Conservation (phyloP, 2,888 invertebrate species). For the Luffia ferchaultella region DNA sequence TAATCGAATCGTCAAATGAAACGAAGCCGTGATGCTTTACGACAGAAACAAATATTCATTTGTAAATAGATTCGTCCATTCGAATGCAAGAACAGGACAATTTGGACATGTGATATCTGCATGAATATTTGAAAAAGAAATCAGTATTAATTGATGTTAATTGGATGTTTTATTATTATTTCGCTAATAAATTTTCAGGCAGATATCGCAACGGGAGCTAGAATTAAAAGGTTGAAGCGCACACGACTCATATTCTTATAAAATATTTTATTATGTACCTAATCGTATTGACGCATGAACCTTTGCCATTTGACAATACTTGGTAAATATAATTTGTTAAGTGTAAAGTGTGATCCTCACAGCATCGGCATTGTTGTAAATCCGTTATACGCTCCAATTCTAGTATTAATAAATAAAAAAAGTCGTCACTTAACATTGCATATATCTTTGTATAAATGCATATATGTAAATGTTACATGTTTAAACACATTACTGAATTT, state of each 20-base stretch:
- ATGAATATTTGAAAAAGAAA: no score
- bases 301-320: constrained; percentile 63
- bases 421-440: constrained; percentile 58
- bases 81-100: no score
- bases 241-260: constrained; percentile 45
- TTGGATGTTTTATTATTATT: no score
- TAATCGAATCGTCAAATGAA: no score
- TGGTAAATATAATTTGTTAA: constrained; percentile 61
- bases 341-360: constrained; percentile 54
- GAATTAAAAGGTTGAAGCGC: no score
- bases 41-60: no score
- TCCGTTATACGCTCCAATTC: constrained; percentile 58
- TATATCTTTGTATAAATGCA: constrained; percentile 68
- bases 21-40: no score
- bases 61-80: no score
- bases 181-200: no score
- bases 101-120: no score
- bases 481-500: constrained; percentile 68
- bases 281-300: constrained; percentile 32
- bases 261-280: constrained; percentile 14
- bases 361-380: constrained; percentile 40
- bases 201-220: no score
- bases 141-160: no score
- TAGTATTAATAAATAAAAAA: constrained; percentile 60
- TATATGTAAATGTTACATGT: constrained; percentile 68